phyloP scores from a whole-genome alignment of 2,888 invertebrate genomes.

The Hydropsyche betteni region DNA sequence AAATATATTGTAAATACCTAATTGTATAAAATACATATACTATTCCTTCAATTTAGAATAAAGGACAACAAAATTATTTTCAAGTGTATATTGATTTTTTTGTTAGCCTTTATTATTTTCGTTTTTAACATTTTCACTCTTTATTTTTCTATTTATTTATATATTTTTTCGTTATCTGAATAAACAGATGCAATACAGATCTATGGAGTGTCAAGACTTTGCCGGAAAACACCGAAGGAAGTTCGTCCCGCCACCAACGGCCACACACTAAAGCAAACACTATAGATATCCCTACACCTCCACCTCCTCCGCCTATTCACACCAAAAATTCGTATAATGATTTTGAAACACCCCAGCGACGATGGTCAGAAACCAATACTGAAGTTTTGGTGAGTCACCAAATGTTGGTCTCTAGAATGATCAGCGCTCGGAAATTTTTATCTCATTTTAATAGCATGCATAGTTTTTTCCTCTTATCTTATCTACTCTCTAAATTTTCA shows the following conservation, averaged over 20 bases:
- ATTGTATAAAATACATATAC: slow-evolving; percentile 45
- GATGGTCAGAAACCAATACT: slow-evolving; percentile 61
- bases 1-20: slow-evolving; percentile 33
- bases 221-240: neutral
- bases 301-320: slow-evolving; percentile 57
- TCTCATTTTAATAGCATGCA: too few relatives aligned
- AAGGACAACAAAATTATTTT: slow-evolving; percentile 39
- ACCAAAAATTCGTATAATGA: slow-evolving; percentile 52
- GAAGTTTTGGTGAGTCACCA: slow-evolving; percentile 47
- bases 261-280: slow-evolving; percentile 68
- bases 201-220: slow-evolving; percentile 34
- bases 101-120: slow-evolving; percentile 48
- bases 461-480: too few relatives aligned
- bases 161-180: neutral
- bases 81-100: slow-evolving; percentile 48
- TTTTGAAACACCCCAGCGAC: slow-evolving; percentile 58
- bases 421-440: too few relatives aligned
- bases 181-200: slow-evolving; percentile 46
- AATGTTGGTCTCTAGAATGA: neutral
- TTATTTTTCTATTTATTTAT: slow-evolving; percentile 45
- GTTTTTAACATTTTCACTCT: slow-evolving; percentile 49
- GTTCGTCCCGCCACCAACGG: slow-evolving; percentile 52
- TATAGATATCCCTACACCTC: slow-evolving; percentile 68
- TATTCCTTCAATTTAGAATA: slow-evolving; percentile 35
- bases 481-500: too few relatives aligned